Conservation (phyloP, 2,888 invertebrate genomes). For the Desoria tigrina region DNA sequence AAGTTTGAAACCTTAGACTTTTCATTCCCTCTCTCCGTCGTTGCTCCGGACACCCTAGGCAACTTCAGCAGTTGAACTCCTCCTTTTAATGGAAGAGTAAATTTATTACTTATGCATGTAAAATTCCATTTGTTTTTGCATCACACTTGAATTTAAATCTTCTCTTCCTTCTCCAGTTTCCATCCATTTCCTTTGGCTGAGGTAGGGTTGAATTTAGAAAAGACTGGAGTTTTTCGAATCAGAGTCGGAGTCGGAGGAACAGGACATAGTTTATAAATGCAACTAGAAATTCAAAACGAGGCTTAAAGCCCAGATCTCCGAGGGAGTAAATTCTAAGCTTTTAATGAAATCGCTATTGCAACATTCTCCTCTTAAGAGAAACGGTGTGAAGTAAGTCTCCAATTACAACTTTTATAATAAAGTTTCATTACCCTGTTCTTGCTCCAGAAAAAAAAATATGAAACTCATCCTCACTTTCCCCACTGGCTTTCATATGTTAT, state of each 20-base stretch:
- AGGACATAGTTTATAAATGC: too few relatives aligned
- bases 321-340: conserved; percentile 3
- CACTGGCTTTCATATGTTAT: too few relatives aligned
- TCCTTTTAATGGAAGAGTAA: conserved; percentile 5
- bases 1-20: not conserved
- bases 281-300: too few relatives aligned
- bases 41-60: not conserved
- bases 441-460: not conserved
- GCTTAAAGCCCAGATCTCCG: too few relatives aligned
- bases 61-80: too few relatives aligned
- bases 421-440: conserved; percentile 14
- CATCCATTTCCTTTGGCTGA: too few relatives aligned
- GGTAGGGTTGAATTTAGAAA: too few relatives aligned
- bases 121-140: conserved; percentile 21
- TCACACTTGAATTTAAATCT: conserved; percentile 1
- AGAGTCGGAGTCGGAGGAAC: too few relatives aligned
- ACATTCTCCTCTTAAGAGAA: not conserved
- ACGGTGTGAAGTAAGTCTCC: conserved; percentile 9
- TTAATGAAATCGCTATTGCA: conserved; percentile 2
- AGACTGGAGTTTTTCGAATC: too few relatives aligned
- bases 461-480: too few relatives aligned
- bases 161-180: not conserved
- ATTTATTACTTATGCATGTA: conserved; percentile 20
- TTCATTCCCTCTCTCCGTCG: not conserved
- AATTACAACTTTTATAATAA: conserved; percentile 24